Evolutionary conservation across 2,888 invertebrate species (phyloP), one percentile per base, ranked within the genome.

Genomic region (Microdon myrmicae): DNA sequence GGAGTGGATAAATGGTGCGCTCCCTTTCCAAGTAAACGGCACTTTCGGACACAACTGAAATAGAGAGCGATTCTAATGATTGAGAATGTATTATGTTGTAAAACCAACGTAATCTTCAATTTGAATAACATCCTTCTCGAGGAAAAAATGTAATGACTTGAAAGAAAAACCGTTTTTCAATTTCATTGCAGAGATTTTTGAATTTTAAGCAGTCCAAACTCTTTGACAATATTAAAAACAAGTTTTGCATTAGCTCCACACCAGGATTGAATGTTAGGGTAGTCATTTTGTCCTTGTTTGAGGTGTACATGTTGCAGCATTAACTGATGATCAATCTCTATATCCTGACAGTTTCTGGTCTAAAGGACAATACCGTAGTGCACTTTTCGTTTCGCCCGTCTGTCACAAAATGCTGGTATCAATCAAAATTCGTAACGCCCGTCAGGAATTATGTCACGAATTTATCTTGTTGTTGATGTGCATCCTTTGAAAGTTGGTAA

Each of bases 401-500:
- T 26, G 23, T 9, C 38, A 19, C 25, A 14, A 8, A 31, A 31
- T 22, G 22, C 43, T 20, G 41, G 26, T 64, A 64, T 64, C 58
- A 64, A 64, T 64, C 64, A 64, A 51, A 64, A 53, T 64, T 53
- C 51, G 64, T 58, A 20, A 58, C 64, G 64, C 53, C 58, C 58
- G 51, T 53, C 49, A 64, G 37, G 39, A 58, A 64, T 64, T 48
- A 47, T 64, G 64, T 64, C 58, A 64, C 64, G 53, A 58, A 64
- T 64, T 47, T 32, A 53, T 51, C 56, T 47, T 53, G 58, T 47
- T 32, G 7, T 14, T n/a, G 9, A 29, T 35, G 56, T 47, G 23
- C 45, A 31, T 49, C 32, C 31, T 3, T 23, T 29, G 14, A 44
- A 16, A 29, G 12, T 4, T 3, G 22, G 20, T 26, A 12, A 28